Percentiles rank a stretch among this genome's conserved stretches.
Evolutionary conservation across 2,113 vertebrate species (phyloP).

Genomic region (Oreocharis arfaki): DNA sequence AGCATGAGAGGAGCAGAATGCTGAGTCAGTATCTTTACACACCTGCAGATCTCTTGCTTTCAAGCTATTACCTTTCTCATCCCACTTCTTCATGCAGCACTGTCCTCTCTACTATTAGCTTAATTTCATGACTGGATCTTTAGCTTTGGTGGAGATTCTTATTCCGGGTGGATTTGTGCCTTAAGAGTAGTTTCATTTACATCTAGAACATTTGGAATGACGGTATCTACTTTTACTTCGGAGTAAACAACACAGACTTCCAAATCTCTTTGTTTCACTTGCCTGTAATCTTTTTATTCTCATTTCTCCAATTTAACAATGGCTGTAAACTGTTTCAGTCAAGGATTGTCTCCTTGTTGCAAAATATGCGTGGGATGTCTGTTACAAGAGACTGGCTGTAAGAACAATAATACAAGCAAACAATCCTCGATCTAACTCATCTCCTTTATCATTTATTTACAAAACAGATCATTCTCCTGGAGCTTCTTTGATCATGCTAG

Average conservation of each 20-base stretch:
- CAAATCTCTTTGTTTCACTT: not conserved
- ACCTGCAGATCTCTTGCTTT: not conserved
- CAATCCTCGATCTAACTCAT: not conserved
- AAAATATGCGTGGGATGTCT: not conserved
- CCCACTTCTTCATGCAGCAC: not conserved
- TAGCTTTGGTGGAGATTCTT: not conserved
- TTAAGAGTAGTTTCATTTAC: not conserved
- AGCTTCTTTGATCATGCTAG: not conserved
- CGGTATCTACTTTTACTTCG: not conserved
- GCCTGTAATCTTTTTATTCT: not conserved
- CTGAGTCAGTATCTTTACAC: not conserved
- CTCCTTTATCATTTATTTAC: not conserved
- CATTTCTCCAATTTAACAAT: not conserved
- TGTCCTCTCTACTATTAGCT: not conserved
- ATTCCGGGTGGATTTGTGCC: not conserved
- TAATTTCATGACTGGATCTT: not conserved
- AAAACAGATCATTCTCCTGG: not conserved
- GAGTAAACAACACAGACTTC: not conserved
- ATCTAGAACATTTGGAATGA: not conserved
- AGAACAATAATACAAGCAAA: not conserved
- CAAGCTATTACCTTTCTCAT: not conserved
- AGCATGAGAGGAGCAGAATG: not conserved
- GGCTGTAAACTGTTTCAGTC: not conserved
- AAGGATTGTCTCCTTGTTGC: not conserved
- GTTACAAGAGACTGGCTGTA: not conserved